Evolutionary conservation across 2,797 vertebrate genomes (phyloP), one percentile per base, ranked within the genome.

Genomic region (Myripristis murdjan): DNA sequence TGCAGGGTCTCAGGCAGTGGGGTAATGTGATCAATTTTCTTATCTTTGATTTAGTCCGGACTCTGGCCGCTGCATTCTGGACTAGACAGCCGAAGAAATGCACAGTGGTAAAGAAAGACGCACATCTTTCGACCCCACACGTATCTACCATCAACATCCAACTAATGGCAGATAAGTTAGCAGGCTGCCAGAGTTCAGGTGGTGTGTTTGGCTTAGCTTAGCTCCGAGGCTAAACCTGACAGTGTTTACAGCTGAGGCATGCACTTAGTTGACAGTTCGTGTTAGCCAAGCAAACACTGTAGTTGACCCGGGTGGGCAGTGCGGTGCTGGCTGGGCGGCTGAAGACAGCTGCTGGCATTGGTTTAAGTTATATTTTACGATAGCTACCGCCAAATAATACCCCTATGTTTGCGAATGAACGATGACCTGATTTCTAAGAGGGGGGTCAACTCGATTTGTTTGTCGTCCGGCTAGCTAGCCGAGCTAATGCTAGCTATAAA

Each of bases 401-500:
- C 9, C 12, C 1, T 6, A 20, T 72, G 7, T 16, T 3, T 14
- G 31, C 12, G 3, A 53, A 33, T 7, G 0, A 20, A 10, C 1
- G 37, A 11, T 31, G 57, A 55, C 35, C 56, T 20, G 51, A 11
- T 79, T 64, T 28, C 43, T 2, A n/a, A n/a, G n/a, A n/a, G 28
- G 0, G 0, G 15, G 20, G 43, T 70, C 64, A 22, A 37, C 33
- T 51, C 1, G 23, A 11, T 33, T 64, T 53, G 44, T 46, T 4
- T 24, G 26, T 62, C 9, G 46, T 2, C 60, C 23, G 0, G 48
- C 68, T 70, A 65, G 68, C 77, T 72, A 9, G 31, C 18, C 11
- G 15, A 24, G 75, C 83, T 75, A 66, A 63, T 48, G 64, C 16
- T 68, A 89, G 81, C 84, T 44, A 46, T 82, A 83, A 60, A 60